Evolutionary conservation across 2,797 vertebrate genomes (phyloP).

Genomic region (Chelonia mydas): DNA sequence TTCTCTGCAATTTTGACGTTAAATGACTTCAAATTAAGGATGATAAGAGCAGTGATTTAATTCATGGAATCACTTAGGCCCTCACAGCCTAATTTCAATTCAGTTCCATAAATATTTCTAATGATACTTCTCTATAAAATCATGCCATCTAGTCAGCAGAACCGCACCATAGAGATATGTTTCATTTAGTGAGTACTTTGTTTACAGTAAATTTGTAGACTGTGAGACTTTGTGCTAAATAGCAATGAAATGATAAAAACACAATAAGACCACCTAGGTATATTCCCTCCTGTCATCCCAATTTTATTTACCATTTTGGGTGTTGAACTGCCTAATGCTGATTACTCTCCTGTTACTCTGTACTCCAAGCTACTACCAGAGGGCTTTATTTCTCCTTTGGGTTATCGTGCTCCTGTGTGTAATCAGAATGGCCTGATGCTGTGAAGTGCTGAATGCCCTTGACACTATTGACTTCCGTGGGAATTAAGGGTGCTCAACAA

Average conservation of each 20-base stretch:
- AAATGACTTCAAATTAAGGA: neutral
- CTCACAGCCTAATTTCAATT: neutral
- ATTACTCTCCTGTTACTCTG: neutral
- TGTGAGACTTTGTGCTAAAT: conserved; percentile 20
- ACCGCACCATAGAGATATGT: neutral
- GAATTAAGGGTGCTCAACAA: neutral
- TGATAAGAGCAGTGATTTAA: neutral
- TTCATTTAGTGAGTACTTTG: neutral
- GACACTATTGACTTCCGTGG: neutral
- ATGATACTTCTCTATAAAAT: neutral
- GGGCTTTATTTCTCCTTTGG: neutral
- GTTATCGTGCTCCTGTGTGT: neutral
- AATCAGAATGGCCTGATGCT: neutral
- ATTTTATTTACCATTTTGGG: neutral
- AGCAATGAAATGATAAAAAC: neutral
- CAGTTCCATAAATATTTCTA: neutral
- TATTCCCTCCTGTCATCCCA: conserved; percentile 11
- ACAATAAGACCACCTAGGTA: neutral
- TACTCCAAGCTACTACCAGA: neutral
- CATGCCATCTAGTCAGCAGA: neutral
- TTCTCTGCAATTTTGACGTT: neutral
- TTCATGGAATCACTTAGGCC: neutral
- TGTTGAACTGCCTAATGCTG: neutral
- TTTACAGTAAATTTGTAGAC: neutral
- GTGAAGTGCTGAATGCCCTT: neutral